These are phyloP conservation scores for Philypnodon macrostomus DNA, from an alignment of 2,797 vertebrate species.

Conservation along the genomic window DNA sequence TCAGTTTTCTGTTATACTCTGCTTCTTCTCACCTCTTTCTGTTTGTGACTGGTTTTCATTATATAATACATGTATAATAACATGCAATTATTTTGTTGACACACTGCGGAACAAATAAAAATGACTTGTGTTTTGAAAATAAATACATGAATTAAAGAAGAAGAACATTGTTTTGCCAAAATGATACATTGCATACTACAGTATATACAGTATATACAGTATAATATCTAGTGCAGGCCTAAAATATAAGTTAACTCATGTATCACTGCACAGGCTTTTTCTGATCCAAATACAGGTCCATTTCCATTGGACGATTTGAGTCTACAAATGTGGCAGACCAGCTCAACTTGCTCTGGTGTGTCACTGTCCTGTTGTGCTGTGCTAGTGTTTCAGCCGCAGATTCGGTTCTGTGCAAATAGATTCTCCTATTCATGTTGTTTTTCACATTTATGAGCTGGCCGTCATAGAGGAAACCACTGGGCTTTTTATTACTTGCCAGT, in stretches of 20 bases:
- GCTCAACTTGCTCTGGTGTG: slow-evolving; percentile 29
- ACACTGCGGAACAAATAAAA: too few species aligned
- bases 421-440: slow-evolving; percentile 56
- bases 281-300: slow-evolving; percentile 35
- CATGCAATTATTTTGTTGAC: too few species aligned
- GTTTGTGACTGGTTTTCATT: not conserved
- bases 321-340: slow-evolving; percentile 27
- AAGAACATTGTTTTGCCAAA: too few species aligned
- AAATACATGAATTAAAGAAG: too few species aligned
- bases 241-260: slow-evolving; percentile 10
- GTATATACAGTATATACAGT: too few species aligned
- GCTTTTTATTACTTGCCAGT: slow-evolving; percentile 54
- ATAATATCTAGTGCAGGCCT: too few species aligned
- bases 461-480: slow-evolving; percentile 45
- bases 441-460: slow-evolving; percentile 56
- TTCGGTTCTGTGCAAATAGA: slow-evolving; percentile 58
- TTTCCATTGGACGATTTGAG: slow-evolving; percentile 22
- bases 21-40: slow-evolving; percentile 4
- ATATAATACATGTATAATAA: too few species aligned
- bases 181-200: too few species aligned
- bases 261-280: slow-evolving; percentile 21
- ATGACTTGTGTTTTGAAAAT: too few species aligned
- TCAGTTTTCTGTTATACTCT: slow-evolving; percentile 41
- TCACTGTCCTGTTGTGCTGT: slow-evolving; percentile 21
- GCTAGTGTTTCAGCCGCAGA: slow-evolving; percentile 34